A percentile compares a stretch with the other conserved stretches of the same genome.
phyloP scores from a whole-genome alignment of 2,113 vertebrate genomes.

The Mus spicilegus region DNA sequence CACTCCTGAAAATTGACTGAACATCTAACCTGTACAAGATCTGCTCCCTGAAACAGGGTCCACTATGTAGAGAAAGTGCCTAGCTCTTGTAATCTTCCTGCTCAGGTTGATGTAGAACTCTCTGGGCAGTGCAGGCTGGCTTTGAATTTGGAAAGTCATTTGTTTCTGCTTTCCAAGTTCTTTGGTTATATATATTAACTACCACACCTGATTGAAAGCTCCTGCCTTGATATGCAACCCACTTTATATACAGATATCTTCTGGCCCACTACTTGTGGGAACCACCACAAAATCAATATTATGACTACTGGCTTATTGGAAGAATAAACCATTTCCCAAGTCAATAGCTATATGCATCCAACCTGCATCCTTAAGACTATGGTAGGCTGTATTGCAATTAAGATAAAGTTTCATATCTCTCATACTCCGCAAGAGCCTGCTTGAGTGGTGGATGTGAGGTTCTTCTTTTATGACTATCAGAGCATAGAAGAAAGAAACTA shows the following conservation, averaged over 20 bases:
- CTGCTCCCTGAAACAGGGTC: neutral
- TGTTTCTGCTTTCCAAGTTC: neutral
- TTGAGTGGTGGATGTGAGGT: neutral
- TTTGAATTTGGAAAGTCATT: neutral
- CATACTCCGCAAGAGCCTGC: neutral
- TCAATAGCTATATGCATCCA: neutral
- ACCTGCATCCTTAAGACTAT: neutral
- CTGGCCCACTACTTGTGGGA: neutral
- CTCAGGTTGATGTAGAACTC: neutral
- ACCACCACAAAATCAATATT: neutral
- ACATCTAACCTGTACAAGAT: neutral
- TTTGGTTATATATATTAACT: neutral
- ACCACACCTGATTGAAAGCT: neutral
- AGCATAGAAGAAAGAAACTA: slow-evolving; percentile 5
- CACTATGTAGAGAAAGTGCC: neutral
- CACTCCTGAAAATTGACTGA: neutral
- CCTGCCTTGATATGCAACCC: neutral
- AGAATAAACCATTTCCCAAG: neutral
- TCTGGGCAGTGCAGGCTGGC: neutral
- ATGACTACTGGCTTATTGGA: neutral
- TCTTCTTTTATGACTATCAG: neutral
- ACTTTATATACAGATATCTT: neutral
- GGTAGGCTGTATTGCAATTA: neutral
- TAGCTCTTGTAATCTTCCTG: neutral
- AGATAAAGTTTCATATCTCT: neutral